Conservation (phyloP, 2,797 vertebrate genomes). For the Malacoraja senta region DNA sequence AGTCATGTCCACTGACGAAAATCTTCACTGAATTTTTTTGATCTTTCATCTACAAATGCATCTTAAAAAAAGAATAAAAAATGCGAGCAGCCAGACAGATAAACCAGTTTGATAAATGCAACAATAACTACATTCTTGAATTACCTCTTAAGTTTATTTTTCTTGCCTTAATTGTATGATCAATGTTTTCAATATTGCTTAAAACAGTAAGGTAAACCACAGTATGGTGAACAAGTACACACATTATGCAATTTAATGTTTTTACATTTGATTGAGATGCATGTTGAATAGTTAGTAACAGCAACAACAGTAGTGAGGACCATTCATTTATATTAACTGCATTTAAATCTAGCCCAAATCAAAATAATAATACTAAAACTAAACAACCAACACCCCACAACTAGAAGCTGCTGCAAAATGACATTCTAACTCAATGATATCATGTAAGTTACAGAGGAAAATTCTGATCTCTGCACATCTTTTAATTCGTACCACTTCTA, state of each 20-base stretch:
- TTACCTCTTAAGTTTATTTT: neutral
- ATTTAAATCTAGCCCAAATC: no score
- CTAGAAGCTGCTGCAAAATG: neutral
- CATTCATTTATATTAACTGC: neutral
- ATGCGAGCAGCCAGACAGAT: neutral
- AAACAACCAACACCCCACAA: neutral
- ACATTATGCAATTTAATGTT: conserved; percentile 12
- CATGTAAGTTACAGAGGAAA: neutral
- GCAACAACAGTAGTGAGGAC: neutral
- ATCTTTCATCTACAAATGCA: conserved; percentile 58
- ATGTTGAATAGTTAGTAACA: neutral
- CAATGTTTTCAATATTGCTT: neutral
- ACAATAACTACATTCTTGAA: conserved; percentile 10
- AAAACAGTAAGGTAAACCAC: neutral
- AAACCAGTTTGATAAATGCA: neutral
- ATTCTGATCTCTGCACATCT: neutral
- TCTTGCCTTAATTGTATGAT: neutral
- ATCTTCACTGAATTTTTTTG: conserved; percentile 73
- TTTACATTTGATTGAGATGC: neutral
- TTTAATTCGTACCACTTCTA: neutral
- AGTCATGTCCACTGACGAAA: conserved; percentile 66
- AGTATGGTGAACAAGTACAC: neutral
- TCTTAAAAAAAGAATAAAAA: neutral
- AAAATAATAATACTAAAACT: neutral
- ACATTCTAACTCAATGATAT: neutral